Conservation (phyloP, 2,113 vertebrate genomes). For the Ia io region DNA sequence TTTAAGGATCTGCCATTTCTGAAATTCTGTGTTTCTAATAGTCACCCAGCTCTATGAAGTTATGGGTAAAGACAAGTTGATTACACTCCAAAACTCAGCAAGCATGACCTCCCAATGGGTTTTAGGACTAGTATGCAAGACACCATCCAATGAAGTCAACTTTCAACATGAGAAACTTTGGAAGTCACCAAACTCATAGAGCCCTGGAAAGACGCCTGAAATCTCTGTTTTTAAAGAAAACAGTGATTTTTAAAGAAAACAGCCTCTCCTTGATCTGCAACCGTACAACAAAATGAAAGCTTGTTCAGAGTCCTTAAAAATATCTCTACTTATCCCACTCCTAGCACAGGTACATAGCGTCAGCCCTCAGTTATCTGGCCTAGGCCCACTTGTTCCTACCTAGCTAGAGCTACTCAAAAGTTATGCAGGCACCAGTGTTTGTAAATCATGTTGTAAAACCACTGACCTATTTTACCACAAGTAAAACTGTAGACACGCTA, state of each 20-base stretch:
- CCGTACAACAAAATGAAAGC: background rate
- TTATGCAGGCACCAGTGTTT: background rate
- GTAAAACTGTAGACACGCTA: background rate
- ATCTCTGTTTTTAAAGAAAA: background rate
- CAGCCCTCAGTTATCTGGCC: background rate
- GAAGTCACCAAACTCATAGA: background rate
- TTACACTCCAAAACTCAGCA: background rate
- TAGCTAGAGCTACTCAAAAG: background rate
- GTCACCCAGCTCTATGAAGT: background rate
- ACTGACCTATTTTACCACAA: background rate
- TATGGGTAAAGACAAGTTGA: background rate
- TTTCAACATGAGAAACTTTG: background rate
- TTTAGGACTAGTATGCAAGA: background rate
- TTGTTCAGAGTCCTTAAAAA: background rate
- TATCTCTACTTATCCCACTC: background rate
- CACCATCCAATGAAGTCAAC: background rate
- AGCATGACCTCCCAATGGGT: background rate
- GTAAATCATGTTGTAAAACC: background rate
- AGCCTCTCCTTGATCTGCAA: background rate
- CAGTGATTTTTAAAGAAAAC: background rate
- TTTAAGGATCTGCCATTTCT: background rate
- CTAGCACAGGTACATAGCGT: background rate
- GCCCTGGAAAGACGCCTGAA: background rate
- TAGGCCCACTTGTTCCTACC: background rate
- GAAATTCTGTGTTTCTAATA: background rate